Conservation (phyloP, 2,113 vertebrate species). For the Helogale parvula region DNA sequence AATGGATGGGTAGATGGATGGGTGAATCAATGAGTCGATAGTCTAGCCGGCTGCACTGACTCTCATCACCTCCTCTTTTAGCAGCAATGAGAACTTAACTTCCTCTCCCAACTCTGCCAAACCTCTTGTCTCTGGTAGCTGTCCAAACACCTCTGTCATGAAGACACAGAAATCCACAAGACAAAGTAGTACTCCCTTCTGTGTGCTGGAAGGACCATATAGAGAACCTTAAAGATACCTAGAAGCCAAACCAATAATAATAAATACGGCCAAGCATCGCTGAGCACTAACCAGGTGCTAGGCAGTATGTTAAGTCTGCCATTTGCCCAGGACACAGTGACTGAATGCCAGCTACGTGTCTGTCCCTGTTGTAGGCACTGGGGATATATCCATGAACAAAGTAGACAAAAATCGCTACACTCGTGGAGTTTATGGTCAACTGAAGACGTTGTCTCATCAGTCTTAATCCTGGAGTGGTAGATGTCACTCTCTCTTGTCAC, state of each 20-base stretch:
- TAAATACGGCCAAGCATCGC: not conserved
- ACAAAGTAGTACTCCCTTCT: not conserved
- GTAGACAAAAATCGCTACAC: not conserved
- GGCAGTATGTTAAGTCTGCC: not conserved
- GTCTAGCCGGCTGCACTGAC: not conserved
- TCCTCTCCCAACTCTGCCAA: not conserved
- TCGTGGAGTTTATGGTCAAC: not conserved
- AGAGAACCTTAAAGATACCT: not conserved
- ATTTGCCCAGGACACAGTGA: not conserved
- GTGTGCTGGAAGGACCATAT: not conserved
- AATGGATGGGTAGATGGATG: not conserved
- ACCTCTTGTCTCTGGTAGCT: not conserved
- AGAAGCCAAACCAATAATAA: not conserved
- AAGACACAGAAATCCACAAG: constrained; percentile 10
- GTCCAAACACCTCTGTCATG: not conserved
- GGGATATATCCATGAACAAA: not conserved
- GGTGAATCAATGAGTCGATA: not conserved
- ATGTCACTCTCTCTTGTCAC: not conserved
- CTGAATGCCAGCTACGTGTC: not conserved
- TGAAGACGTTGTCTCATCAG: not conserved
- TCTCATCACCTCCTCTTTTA: not conserved
- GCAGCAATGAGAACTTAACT: not conserved
- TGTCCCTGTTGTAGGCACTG: not conserved
- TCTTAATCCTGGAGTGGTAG: not conserved
- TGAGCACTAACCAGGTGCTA: not conserved